Evolutionary conservation across 2,797 vertebrate species (phyloP).

Genomic region (Loris lydekkerianus): DNA sequence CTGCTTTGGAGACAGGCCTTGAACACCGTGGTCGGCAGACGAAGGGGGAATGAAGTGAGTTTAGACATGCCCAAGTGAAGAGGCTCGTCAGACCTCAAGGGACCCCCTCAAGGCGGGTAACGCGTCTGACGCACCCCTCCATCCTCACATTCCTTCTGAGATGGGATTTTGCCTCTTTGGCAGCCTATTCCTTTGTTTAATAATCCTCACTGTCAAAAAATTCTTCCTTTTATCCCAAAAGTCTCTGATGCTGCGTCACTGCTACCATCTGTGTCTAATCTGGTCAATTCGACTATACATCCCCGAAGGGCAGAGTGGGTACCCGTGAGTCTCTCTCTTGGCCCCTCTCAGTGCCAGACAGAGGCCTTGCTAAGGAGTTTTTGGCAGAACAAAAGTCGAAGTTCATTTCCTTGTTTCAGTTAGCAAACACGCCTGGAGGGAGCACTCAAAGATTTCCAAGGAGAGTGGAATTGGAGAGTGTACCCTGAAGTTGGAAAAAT

Average conservation of each 20-base stretch:
- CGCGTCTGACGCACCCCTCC: accelerated
- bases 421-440: background rate
- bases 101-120: background rate
- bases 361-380: background rate
- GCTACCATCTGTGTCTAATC: background rate
- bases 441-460: background rate
- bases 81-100: background rate
- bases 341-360: background rate
- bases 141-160: background rate
- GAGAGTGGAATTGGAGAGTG: no score
- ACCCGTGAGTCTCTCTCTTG: background rate
- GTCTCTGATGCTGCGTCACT: background rate
- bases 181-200: background rate
- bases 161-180: background rate
- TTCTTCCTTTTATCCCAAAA: background rate
- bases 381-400: background rate
- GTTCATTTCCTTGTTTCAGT: background rate
- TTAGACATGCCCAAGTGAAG: background rate
- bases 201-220: background rate
- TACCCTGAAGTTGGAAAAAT: background rate
- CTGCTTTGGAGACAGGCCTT: background rate
- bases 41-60: background rate
- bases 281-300: background rate
- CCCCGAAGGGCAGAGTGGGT: background rate
- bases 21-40: background rate